A percentile compares a stretch with the other conserved stretches of the same genome.
These are phyloP conservation scores for Channallabes apus DNA, from an alignment of 2,797 vertebrate genomes.

Conservation along the genomic window DNA sequence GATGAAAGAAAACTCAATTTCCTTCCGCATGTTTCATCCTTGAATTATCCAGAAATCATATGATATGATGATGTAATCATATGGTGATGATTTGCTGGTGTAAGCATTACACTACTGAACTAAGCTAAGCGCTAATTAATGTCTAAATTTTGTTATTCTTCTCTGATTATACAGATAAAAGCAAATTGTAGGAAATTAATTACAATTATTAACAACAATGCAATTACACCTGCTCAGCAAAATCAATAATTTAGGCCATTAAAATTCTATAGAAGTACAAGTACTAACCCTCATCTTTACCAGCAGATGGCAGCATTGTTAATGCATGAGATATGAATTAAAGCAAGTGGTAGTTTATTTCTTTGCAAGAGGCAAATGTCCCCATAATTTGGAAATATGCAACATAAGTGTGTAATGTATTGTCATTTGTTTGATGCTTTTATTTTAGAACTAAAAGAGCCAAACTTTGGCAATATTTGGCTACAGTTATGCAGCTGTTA, in stretches of 20 bases:
- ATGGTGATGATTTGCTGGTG: too few species aligned
- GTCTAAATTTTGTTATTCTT: neutral
- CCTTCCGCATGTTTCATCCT: constrained; percentile 68
- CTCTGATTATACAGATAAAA: neutral
- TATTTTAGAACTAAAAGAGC: neutral
- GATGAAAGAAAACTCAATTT: constrained; percentile 58
- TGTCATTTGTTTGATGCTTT: neutral
- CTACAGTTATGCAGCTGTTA: neutral
- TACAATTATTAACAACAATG: too few species aligned
- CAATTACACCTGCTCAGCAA: neutral
- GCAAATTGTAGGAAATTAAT: neutral
- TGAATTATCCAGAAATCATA: constrained; percentile 42
- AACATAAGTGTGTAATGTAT: neutral
- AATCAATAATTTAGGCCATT: neutral
- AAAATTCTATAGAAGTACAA: neutral
- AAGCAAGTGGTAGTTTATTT: neutral
- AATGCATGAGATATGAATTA: neutral
- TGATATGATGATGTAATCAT: too few species aligned
- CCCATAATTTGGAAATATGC: neutral
- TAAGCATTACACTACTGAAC: too few species aligned
- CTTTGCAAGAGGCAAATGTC: neutral
- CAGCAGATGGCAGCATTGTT: constrained; percentile 18
- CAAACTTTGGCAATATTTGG: neutral
- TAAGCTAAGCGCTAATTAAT: neutral
- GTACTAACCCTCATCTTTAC: neutral